Conservation (phyloP, 1,140 invertebrate genomes). For the Nylanderia fulva region DNA sequence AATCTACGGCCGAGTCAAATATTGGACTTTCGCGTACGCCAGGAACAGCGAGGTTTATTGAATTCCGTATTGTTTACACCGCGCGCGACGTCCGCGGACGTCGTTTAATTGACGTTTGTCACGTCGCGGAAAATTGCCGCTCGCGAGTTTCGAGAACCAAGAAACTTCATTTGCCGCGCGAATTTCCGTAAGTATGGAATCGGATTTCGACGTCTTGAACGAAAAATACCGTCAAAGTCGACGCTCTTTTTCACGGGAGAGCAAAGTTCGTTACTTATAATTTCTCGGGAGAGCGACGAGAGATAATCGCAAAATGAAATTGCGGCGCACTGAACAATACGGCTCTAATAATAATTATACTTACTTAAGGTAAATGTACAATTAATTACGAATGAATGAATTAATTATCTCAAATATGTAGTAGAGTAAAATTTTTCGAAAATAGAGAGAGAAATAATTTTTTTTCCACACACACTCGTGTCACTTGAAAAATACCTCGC, state of each 20-base stretch:
- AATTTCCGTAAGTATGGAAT: not conserved
- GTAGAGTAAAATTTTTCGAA: too few relatives aligned
- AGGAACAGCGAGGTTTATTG: conserved; percentile 59
- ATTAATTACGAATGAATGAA: not conserved
- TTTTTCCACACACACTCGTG: not conserved
- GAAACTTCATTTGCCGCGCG: conserved; percentile 39
- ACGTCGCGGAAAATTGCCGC: conserved; percentile 55
- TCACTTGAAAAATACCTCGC: not conserved
- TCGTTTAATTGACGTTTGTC: conserved; percentile 64
- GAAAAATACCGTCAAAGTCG: not conserved
- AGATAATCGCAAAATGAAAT: not conserved
- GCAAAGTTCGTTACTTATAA: not conserved
- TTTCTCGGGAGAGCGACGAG: not conserved
- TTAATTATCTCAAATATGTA: not conserved
- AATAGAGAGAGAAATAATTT: not conserved
- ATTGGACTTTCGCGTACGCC: conserved; percentile 61
- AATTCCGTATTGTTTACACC: conserved; percentile 69
- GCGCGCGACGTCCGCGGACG: conserved; percentile 53
- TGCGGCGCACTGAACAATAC: not conserved
- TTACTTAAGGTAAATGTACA: not conserved
- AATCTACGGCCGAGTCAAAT: conserved; percentile 63
- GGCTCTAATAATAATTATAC: not conserved
- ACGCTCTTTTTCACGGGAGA: too few relatives aligned
- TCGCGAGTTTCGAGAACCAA: conserved; percentile 3
- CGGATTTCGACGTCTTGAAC: too few relatives aligned